These are phyloP conservation scores for Tiliacea aurago DNA, from an alignment of 2,888 invertebrate genomes.

Conservation along the genomic window DNA sequence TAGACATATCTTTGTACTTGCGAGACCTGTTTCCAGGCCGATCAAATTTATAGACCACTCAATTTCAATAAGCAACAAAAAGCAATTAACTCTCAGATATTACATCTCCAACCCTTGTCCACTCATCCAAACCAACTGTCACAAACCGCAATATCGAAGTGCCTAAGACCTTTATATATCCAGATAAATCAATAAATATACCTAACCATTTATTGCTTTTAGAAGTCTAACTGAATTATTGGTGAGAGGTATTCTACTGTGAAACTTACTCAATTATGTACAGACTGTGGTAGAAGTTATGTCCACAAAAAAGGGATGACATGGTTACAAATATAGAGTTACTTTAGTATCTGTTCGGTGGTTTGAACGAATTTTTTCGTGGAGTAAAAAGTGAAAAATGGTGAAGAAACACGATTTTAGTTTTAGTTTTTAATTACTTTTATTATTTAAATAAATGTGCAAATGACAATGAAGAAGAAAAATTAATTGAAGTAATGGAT, in stretches of 20 bases:
- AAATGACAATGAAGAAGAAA: too few species aligned
- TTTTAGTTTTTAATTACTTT: too few species aligned
- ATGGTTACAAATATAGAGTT: conserved; percentile 17
- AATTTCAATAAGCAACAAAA: conserved; percentile 34
- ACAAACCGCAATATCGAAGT: conserved; percentile 34
- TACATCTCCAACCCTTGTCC: conserved; percentile 7
- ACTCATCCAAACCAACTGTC: conserved; percentile 31
- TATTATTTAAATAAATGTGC: too few species aligned
- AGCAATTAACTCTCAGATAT: conserved; percentile 45
- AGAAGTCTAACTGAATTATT: conserved; percentile 46
- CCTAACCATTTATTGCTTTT: conserved; percentile 51
- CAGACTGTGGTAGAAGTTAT: conserved; percentile 31
- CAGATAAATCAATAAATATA: conserved; percentile 50
- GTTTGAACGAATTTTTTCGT: neutral
- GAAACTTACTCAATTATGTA: conserved; percentile 58
- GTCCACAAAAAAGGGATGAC: conserved; percentile 29
- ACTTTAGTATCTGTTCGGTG: neutral
- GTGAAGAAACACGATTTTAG: too few species aligned
- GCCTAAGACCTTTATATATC: conserved; percentile 5
- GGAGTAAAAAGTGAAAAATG: neutral
- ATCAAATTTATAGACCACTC: conserved; percentile 16
- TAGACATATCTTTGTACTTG: neutral
- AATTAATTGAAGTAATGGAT: neutral
- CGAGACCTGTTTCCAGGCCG: neutral
- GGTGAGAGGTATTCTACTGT: conserved; percentile 27